phyloP scores from a whole-genome alignment of 2,888 invertebrate species.

The Ethmia dodecea region DNA sequence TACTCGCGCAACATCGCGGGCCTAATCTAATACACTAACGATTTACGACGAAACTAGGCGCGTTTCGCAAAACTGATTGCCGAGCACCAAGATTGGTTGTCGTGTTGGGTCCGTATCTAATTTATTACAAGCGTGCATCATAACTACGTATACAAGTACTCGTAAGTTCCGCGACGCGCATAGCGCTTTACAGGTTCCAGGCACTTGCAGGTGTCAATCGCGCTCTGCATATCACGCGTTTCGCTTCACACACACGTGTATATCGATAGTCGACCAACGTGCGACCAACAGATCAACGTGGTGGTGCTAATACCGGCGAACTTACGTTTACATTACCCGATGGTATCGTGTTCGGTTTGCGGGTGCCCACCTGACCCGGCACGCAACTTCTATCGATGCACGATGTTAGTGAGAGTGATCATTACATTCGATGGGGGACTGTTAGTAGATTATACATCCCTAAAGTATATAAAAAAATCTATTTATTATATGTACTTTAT shows the following conservation, averaged over 20 bases:
- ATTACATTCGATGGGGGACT: conserved; percentile 34
- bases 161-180: conserved; percentile 15
- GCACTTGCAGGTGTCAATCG: conserved; percentile 49
- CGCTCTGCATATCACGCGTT: conserved; percentile 35
- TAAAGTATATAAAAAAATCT: too few species aligned
- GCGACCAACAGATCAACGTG: too few species aligned
- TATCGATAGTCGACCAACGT: too few species aligned
- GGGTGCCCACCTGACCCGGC: conserved; percentile 21
- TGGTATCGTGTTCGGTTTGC: too few species aligned
- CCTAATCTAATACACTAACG: conserved; percentile 40
- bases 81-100: conserved; percentile 52
- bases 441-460: too few species aligned
- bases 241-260: conserved; percentile 3
- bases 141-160: conserved; percentile 12
- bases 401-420: conserved; percentile 32
- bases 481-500: too few species aligned
- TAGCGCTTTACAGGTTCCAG: conserved; percentile 29
- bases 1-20: conserved; percentile 10
- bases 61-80: conserved; percentile 68
- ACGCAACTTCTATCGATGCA: conserved; percentile 20
- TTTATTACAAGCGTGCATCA: conserved; percentile 61
- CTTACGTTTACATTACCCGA: too few species aligned
- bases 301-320: too few species aligned
- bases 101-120: conserved; percentile 55
- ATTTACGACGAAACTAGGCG: conserved; percentile 51